Conservation (phyloP, 1,140 invertebrate genomes). For the Argopecten irradians region DNA sequence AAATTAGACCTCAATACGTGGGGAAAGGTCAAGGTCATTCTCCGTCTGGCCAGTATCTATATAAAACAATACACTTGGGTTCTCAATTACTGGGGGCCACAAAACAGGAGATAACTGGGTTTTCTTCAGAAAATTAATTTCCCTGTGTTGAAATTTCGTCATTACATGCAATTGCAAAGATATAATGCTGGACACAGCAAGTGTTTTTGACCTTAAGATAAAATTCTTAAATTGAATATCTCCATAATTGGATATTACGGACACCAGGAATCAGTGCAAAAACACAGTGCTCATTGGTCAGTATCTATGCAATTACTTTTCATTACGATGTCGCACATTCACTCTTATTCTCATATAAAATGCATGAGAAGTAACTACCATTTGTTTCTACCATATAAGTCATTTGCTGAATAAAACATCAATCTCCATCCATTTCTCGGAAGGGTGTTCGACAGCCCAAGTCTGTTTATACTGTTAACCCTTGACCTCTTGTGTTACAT, state of each 20-base stretch:
- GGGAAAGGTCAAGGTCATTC: not conserved
- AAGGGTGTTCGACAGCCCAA: not conserved
- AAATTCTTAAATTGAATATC: not conserved
- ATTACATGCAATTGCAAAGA: not conserved
- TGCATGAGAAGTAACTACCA: not conserved
- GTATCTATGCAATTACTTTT: not conserved
- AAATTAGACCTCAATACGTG: not conserved
- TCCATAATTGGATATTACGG: not conserved
- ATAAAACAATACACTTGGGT: not conserved
- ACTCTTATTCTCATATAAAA: not conserved
- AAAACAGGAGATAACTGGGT: not conserved
- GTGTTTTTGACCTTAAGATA: not conserved
- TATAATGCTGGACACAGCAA: not conserved
- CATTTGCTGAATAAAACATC: not conserved
- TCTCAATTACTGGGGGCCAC: not conserved
- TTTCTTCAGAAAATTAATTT: not conserved
- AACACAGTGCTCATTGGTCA: not conserved
- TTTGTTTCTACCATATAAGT: not conserved
- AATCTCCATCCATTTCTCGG: not conserved
- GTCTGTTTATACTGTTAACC: not conserved
- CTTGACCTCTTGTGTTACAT: slow-evolving; percentile 3
- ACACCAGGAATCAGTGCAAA: too few species aligned
- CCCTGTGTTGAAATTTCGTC: not conserved
- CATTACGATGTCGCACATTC: not conserved
- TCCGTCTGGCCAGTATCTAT: not conserved